Base-by-base conservation (phyloP, 2,113 vertebrate genomes). In the Epinephelus moara region DNA sequence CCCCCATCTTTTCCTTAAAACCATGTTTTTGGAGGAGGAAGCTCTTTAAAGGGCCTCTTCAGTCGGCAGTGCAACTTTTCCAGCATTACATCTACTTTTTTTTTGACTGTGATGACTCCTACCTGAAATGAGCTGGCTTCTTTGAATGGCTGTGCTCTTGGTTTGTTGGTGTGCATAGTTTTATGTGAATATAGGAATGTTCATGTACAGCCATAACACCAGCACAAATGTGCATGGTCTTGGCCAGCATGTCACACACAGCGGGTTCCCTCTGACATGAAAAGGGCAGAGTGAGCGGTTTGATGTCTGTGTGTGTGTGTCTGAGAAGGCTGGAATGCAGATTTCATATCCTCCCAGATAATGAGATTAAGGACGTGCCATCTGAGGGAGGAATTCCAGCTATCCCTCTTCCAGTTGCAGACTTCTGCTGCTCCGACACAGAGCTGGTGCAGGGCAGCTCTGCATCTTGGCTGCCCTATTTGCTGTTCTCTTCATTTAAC, bases 271-370 rank as follows among this genome's bases (percentile, higher is more conserved):
- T 73, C 55, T 56, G 69, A 85, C 59, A 81, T 74, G 66, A 86
- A 89, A 85, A 70, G 67, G 64, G 63, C 79, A 64, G 53, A n/a
- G 49, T 6, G 62, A 70, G 66, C 10, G 30, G 50, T 56, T 74
- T 42, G 40, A 56, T 61, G 30, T 70, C 45, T 61, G 63, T 71
- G 62, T 74, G 59, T 33, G 75, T 80, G 56, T 81, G 69, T 56
- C 25, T 57, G 59, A 72, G 45, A 62, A 81, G 75, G 76, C 77
- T 85, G 91, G 92, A 95, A 94, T 94, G 93, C 89, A 90, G 90
- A 92, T 93, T 94, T 95, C 89, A 94, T 94, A 92, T 93, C 88
- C 88, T 92, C 61, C 67, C 75, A 89, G 91, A 93, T 95, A 95
- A 96, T 94, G 87, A 94, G 95, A 96, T 96, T 95, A 94, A 90